These are phyloP conservation scores for Prunella strophiata DNA, from an alignment of 2,797 vertebrate species.

Conservation along the genomic window DNA sequence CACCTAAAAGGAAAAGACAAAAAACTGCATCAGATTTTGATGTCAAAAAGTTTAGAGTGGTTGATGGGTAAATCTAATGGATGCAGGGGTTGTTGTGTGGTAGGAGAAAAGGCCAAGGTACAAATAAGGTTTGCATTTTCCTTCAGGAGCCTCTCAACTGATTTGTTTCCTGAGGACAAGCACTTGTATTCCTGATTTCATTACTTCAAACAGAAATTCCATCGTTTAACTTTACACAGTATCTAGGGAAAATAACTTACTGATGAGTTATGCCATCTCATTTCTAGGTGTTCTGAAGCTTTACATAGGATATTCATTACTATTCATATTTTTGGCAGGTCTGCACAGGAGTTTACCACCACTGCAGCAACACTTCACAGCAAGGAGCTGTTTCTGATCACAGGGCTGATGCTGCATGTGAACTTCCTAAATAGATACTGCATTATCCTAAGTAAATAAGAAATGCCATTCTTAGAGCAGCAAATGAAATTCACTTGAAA, in stretches of 20 bases:
- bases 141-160: not conserved
- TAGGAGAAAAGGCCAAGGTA: not conserved
- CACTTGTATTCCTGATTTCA: not conserved
- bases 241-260: not conserved
- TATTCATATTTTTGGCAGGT: not conserved
- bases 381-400: not conserved
- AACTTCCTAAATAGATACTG: not conserved
- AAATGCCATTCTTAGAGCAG: conserved; percentile 46
- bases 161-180: not conserved
- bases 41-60: not conserved
- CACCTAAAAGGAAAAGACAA: not conserved
- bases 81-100: fast-evolving
- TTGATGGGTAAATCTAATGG: not conserved
- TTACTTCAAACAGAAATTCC: not conserved
- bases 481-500: conserved; percentile 56
- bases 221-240: not conserved
- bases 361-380: not conserved
- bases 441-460: conserved; percentile 40
- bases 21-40: not conserved
- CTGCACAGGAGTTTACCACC: not conserved
- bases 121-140: not conserved
- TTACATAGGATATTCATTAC: not conserved
- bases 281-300: not conserved
- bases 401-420: not conserved
- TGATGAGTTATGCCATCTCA: not conserved